Evolutionary conservation across 64 coral and sea anemone genomes (phyloP), one percentile per base, ranked within the genome.

Genomic region (Catalaphyllia jardinei): DNA sequence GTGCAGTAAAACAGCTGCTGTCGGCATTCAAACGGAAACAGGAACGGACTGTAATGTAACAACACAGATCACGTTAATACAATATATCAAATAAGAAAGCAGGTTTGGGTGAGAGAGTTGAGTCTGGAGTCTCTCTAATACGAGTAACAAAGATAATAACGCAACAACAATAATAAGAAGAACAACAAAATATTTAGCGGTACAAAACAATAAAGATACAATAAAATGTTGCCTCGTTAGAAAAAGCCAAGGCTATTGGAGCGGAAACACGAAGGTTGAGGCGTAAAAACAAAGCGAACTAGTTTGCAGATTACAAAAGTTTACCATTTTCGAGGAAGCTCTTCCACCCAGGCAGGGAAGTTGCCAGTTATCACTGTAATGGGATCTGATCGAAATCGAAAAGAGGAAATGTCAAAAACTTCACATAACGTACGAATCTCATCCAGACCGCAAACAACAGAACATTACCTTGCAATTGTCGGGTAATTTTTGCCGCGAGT

Each of bases 291-390:
- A 57, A 57, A 57, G 1, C 10, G 54, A 57, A 57, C 54, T 57
- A 57, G 54, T 57, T 57, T 57, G 11, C 54, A 12, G 54, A 57
- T 57, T 14, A 69, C 24, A 69, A n/a, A 24, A 27, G 22, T 11
- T 84, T 67, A 98, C 96, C 96, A 98, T 87, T 94, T 92, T 60
- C 90, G 89, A 35, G 96, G 92, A 63, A 98, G 87, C 87, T 95
- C 90, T 39, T 89, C 91, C 15, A 98, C 71, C 96, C 96, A 98
- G 8, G 87, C 57, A 27, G 96, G 93, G 51, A 95, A 94, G 39
- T 98, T 98, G 30, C 96, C 96, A 60, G 96, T 98, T 88, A 98
- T 98, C 15, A 98, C 93, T 22, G 94, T 92, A 51, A 98, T 98
- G 12, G 96, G 96, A 82, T 98, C 96, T 98, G 89, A 55, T 57